These are phyloP conservation scores for Cryptotermes secundus DNA, from an alignment of 1,140 invertebrate species.

Conservation along the genomic window DNA sequence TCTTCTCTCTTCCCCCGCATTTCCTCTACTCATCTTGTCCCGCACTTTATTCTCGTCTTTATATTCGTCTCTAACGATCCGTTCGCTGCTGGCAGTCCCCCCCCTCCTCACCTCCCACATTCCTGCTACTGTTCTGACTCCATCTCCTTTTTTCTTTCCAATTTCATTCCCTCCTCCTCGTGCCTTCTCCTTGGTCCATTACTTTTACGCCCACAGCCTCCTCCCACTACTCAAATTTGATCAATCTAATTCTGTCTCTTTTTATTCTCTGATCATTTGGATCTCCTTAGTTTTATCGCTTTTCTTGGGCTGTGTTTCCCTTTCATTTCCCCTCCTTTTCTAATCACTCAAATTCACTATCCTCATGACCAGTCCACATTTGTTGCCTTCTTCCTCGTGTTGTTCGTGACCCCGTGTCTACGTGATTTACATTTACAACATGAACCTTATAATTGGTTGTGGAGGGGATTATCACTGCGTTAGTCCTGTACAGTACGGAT, in stretches of 20 bases:
- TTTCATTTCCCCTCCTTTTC: neutral
- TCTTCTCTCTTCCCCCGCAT: neutral
- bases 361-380: neutral
- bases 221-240: neutral
- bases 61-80: neutral
- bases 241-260: conserved; percentile 11
- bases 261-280: conserved; percentile 5
- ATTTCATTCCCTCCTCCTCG: neutral
- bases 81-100: neutral
- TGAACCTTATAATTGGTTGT: too few species aligned
- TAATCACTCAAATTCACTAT: neutral
- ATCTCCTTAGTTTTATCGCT: neutral
- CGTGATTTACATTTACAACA: too few species aligned
- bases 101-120: neutral
- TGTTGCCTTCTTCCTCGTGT: too few species aligned
- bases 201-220: neutral
- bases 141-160: too few species aligned
- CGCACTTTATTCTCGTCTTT: neutral
- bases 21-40: neutral
- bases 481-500: too few species aligned
- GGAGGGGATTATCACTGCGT: too few species aligned
- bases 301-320: too few species aligned
- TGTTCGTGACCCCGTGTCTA: too few species aligned
- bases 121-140: neutral
- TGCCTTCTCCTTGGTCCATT: conserved; percentile 3